Base-by-base conservation (phyloP, 2,797 vertebrate genomes). In the Pangasius krempfi region DNA sequence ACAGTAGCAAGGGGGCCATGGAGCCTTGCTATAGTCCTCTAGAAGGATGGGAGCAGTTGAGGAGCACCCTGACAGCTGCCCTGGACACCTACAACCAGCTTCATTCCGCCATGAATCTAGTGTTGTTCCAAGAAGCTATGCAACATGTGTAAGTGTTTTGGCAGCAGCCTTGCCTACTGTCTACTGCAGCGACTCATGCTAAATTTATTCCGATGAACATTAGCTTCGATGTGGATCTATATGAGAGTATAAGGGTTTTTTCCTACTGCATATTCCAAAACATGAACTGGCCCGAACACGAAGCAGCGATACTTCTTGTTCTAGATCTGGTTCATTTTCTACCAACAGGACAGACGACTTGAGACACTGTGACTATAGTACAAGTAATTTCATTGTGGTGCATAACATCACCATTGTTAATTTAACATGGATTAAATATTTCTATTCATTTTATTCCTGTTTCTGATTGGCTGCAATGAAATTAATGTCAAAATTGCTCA, bases 61-160 rank as follows among this genome's bases (percentile, higher is more conserved):
- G 93, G 89, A 94, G 87, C 2, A 82, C 94, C 81, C 95, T 97
- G 25, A 93, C 85, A 4, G 96, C 97, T 76, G 90, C 95, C 1
- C 91, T 97, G 54, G 95, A 96, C 89, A 95, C 90, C 92, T 97
- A 95, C 94, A 97, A 96, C 88, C 96, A 97, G 68, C 94, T 97
- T 9, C 94, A 95, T 91, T 94, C 95, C 37, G 92, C 95, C 83
- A 94, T 97, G 96, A 95, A 95, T 92, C 93, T 97, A 13, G 95
- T 96, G 79, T 91, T 97, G 40, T 97, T 97, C 94, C 96, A 98
- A 91, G 95, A 96, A 70, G 96, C 96, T 81, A 94, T 96, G 93
- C 95, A 97, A 84, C 96, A 96, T 16, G 93, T 97, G 96, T 97
- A 94, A 95, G 96, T 95, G 72, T 54, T 90, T 78, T 76, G 40